Percentiles rank a stretch among this genome's conserved stretches.
These are phyloP conservation scores for Nyctereutes procyonoides DNA, from an alignment of 2,113 vertebrate genomes.

Conservation along the genomic window DNA sequence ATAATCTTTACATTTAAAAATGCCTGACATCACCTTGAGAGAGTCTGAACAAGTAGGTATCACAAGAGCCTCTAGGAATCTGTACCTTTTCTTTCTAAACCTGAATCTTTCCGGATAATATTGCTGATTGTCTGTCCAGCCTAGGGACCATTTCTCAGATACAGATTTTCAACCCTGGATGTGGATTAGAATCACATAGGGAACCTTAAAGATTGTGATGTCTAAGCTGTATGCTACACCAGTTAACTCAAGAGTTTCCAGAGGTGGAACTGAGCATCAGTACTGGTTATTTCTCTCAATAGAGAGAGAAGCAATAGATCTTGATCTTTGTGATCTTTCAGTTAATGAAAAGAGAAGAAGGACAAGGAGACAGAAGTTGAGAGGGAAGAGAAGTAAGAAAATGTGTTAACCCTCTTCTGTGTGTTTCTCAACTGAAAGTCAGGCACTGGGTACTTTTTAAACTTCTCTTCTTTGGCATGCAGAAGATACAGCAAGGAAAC, in stretches of 20 bases:
- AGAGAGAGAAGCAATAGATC: neutral
- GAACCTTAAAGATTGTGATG: neutral
- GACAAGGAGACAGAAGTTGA: no score
- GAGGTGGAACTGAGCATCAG: neutral
- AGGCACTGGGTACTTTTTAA: neutral
- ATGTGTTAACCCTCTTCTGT: neutral
- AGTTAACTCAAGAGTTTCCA: neutral
- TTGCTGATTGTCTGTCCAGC: neutral
- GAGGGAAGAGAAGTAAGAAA: neutral
- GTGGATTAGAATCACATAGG: neutral
- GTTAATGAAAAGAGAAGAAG: neutral
- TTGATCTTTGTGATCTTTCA: neutral
- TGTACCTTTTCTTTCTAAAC: neutral
- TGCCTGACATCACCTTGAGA: neutral
- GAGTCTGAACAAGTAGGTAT: neutral
- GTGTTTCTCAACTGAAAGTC: neutral
- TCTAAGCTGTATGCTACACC: neutral
- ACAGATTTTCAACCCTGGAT: neutral
- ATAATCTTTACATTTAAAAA: neutral
- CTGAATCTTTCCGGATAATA: neutral
- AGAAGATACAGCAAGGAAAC: neutral
- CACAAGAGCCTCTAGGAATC: neutral
- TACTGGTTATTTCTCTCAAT: neutral
- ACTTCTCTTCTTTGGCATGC: neutral
- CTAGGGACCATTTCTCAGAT: neutral